Conservation (phyloP, 2,113 vertebrate genomes). For the Aviceda subcristata region DNA sequence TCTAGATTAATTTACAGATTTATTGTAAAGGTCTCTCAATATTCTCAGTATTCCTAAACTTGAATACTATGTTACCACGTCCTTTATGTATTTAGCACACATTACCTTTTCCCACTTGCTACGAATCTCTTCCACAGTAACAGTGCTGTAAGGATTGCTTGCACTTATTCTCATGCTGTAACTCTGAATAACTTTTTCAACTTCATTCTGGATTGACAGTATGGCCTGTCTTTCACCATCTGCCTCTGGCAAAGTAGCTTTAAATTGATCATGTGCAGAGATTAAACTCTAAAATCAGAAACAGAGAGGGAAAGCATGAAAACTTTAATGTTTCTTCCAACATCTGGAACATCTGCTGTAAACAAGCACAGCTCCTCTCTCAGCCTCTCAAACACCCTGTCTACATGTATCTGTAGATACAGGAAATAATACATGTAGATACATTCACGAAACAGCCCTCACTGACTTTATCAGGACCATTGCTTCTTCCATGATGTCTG, state of each 20-base stretch:
- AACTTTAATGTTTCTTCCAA: not conserved
- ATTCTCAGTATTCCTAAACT: not conserved
- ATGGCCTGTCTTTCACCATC: slow-evolving; percentile 95
- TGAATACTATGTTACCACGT: not conserved
- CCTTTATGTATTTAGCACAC: not conserved
- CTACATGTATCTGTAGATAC: not conserved
- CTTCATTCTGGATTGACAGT: slow-evolving; percentile 92
- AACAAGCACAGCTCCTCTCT: not conserved
- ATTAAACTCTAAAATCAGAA: slow-evolving; percentile 84
- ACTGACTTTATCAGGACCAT: not conserved
- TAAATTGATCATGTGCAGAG: slow-evolving; percentile 92
- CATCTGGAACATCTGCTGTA: not conserved
- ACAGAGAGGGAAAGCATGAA: not conserved
- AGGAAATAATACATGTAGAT: not conserved
- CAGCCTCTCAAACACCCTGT: not conserved
- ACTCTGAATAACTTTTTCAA: slow-evolving; percentile 96
- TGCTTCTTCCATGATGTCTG: not conserved
- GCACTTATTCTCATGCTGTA: slow-evolving; percentile 87
- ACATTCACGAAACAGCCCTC: not conserved
- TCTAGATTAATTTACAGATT: not conserved
- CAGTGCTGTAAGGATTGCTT: slow-evolving; percentile 90
- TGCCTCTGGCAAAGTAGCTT: slow-evolving; percentile 85
- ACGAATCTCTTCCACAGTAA: slow-evolving; percentile 87
- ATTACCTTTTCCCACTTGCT: slow-evolving; percentile 96
- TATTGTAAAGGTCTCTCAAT: not conserved